These are phyloP conservation scores for Daboia siamensis DNA, from an alignment of 2,113 vertebrate genomes.

Conservation along the genomic window DNA sequence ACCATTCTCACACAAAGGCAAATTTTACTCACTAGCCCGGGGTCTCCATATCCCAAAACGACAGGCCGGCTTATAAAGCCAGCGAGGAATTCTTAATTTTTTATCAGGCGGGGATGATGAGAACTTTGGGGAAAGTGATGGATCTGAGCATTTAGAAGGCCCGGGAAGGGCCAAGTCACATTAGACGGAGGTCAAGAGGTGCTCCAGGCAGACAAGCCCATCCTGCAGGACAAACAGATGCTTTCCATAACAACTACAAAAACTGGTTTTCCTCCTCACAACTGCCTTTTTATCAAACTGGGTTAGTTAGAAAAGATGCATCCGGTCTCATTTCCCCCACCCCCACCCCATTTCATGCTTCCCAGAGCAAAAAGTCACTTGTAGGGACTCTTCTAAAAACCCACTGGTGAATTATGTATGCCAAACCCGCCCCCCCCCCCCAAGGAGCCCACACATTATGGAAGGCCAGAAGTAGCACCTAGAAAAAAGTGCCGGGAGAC, in stretches of 20 bases:
- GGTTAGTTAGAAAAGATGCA: no score
- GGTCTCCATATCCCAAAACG: neutral
- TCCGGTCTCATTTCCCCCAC: no score
- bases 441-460: neutral
- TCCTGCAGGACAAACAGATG: neutral
- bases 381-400: neutral
- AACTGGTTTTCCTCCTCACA: neutral
- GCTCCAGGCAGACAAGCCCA: neutral
- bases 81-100: neutral
- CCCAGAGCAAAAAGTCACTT: neutral
- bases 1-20: neutral
- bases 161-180: neutral
- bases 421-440: no score
- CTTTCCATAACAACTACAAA: neutral
- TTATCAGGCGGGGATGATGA: neutral
- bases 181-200: neutral
- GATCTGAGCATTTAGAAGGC: neutral
- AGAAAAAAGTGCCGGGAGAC: neutral
- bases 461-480: neutral
- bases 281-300: neutral
- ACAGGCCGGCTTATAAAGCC: neutral
- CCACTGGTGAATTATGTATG: neutral
- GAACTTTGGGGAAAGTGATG: neutral
- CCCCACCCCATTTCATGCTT: no score
- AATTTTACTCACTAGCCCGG: neutral